Base-by-base conservation (phyloP, 37 sponge, comb jelly and placozoan species). In the Haliclona indistincta region DNA sequence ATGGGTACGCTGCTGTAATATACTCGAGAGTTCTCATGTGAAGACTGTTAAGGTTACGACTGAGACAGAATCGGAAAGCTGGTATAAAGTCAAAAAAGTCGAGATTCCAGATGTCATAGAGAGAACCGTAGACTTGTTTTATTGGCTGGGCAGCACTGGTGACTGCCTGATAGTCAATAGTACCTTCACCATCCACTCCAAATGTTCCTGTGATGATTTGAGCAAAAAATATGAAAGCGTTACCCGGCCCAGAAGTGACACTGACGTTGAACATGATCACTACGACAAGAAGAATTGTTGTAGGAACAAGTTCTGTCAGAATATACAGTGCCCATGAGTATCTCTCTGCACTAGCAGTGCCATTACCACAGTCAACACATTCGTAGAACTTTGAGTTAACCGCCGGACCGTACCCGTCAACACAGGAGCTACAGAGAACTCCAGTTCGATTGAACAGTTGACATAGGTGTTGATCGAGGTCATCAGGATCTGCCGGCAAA, bases 91-190 rank as follows among this genome's bases (percentile, higher is more conserved):
- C 33, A 42, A 77, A 77, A 33, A 77, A 67, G 26, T 77, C 67
- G 29, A 77, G 54, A 65, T 77, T 77, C 55, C 54, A 77, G 25
- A 77, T 53, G 38, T 53, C 67, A 77, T 67, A 77, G 17, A 77
- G 17, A 38, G 26, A n/a, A 19, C 6, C 30, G 37, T 52, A 77
- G 17, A 51, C 8, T 11, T 77, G 36, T 25, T 26, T 29, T 8
- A 75, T 23, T 54, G 17, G 30, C n/a, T 35, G 22, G n/a, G 47
- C 69, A n/a, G 25, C 29, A 23, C 23, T 42, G 29, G 45, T 68
- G 35, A 61, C 37, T 17, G 32, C 7, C 20, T 34, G 32, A 32
- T 61, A 22, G 38, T 29, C 54, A 49, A 28, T 63, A 34, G 26
- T 39, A 41, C 19, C 33, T 22, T 60, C 62, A 63, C 32, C 45